These are phyloP conservation scores for Gymnoscelis rufifasciata DNA, from an alignment of 2,888 invertebrate species.

Conservation along the genomic window DNA sequence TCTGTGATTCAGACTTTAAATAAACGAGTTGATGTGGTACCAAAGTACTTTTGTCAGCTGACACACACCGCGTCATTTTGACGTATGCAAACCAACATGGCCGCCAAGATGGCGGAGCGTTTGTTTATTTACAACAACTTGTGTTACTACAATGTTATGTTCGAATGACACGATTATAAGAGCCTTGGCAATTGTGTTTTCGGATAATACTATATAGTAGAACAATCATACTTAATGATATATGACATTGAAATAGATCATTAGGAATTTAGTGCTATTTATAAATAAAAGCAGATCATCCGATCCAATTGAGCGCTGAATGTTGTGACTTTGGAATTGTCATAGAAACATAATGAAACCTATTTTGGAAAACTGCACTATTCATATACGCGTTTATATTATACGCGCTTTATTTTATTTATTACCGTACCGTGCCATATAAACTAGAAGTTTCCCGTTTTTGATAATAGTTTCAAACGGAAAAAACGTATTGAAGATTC, in stretches of 20 bases:
- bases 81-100: conserved; percentile 59
- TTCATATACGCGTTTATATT: too few relatives aligned
- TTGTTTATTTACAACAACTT: conserved; percentile 62
- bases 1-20: background rate
- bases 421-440: too few relatives aligned
- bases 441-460: too few relatives aligned
- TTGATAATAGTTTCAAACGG: too few relatives aligned
- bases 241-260: conserved; percentile 20
- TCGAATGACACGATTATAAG: conserved; percentile 19
- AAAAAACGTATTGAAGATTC: too few relatives aligned
- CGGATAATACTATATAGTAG: conserved; percentile 19
- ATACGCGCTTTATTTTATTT: too few relatives aligned
- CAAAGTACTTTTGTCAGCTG: conserved; percentile 47
- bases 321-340: background rate
- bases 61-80: conserved; percentile 55
- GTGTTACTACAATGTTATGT: conserved; percentile 19
- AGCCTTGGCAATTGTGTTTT: conserved; percentile 22
- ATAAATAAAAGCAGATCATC: background rate
- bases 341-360: too few relatives aligned
- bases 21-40: background rate
- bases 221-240: conserved; percentile 17
- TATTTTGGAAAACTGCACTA: too few relatives aligned
- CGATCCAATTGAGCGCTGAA: background rate
- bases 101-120: conserved; percentile 56
- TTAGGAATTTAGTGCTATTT: conserved; percentile 10